A percentile compares a stretch with the other conserved stretches of the same genome.
Evolutionary conservation across 2,888 invertebrate genomes (phyloP).

Genomic region (Encarsia formosa): DNA sequence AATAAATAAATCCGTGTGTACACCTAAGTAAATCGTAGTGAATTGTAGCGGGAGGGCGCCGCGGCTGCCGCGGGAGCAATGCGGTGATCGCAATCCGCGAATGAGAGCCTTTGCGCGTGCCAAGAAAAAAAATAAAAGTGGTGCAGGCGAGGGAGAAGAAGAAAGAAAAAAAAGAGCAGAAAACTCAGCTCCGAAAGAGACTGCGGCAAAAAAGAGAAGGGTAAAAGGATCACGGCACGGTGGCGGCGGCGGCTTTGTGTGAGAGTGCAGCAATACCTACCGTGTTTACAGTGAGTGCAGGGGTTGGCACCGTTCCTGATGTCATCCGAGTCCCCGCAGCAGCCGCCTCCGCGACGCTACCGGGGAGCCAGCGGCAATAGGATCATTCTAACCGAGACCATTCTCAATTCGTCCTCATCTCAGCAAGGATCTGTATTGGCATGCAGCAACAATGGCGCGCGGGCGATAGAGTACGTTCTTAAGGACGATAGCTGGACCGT

Average conservation of each 20-base stretch:
- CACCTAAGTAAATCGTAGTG: too few species aligned
- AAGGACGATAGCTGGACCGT: conserved; percentile 19
- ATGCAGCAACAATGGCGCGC: neutral
- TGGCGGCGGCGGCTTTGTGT: neutral
- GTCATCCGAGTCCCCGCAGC: neutral
- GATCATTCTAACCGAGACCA: neutral
- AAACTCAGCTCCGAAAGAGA: neutral
- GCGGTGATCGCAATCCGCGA: too few species aligned
- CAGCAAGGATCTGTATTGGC: too few species aligned
- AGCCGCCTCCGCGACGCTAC: neutral
- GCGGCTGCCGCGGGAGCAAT: too few species aligned
- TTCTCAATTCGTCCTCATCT: too few species aligned
- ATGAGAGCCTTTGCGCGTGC: too few species aligned
- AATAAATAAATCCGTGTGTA: too few species aligned
- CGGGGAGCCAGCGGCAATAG: neutral
- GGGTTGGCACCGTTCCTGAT: neutral
- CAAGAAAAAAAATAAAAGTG: neutral
- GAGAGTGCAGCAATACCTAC: neutral
- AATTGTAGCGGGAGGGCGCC: too few species aligned
- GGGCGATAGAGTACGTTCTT: conserved; percentile 22
- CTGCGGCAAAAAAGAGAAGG: neutral
- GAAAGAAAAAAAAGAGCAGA: too few species aligned
- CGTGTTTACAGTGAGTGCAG: neutral
- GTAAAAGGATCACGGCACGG: neutral
- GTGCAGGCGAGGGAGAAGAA: neutral